These are phyloP conservation scores for Apolygus lucorum DNA, from an alignment of 1,140 invertebrate species.

Conservation along the genomic window DNA sequence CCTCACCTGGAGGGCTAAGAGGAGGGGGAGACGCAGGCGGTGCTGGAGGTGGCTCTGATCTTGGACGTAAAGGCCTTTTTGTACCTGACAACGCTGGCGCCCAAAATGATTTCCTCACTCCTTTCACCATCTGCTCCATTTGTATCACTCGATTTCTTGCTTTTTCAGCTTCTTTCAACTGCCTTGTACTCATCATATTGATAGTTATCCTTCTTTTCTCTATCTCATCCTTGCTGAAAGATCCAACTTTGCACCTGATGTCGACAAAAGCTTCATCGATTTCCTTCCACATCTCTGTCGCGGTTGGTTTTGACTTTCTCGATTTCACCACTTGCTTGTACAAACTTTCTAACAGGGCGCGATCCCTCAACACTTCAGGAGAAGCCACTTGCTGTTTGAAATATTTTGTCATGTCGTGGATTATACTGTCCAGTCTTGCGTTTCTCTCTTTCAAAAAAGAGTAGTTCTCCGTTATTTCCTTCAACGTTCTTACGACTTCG, in stretches of 20 bases:
- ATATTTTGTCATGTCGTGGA: background rate
- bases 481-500: background rate
- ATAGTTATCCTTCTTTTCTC: background rate
- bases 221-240: background rate
- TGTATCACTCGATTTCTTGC: background rate
- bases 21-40: background rate
- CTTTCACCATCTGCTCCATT: constrained; percentile 6
- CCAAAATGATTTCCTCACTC: background rate
- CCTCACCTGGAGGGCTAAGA: background rate
- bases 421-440: background rate
- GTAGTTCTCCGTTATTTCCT: background rate
- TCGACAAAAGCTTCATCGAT: background rate
- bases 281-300: background rate
- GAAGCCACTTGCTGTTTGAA: background rate
- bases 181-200: background rate
- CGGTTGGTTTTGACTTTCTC: background rate
- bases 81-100: background rate
- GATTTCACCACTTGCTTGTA: background rate
- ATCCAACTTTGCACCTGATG: background rate
- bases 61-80: background rate
- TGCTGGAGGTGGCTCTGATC: background rate
- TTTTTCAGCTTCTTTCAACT: background rate
- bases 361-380: background rate
- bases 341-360: background rate
- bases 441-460: constrained; percentile 4